A percentile compares a stretch with the other conserved stretches of the same genome.
Conservation (phyloP, 1,140 invertebrate genomes). For the Dolichoris vasculosae region DNA sequence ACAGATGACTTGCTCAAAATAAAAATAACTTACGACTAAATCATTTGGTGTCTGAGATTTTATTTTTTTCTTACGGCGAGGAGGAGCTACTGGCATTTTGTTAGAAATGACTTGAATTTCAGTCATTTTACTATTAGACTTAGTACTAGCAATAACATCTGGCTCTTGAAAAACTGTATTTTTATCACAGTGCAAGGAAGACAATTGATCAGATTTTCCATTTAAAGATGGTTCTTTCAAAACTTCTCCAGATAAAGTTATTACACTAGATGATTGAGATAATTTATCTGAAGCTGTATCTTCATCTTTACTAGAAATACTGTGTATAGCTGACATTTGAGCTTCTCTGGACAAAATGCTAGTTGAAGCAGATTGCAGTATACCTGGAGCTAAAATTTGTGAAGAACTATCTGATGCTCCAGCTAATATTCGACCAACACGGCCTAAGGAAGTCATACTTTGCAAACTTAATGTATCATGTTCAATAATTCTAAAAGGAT, state of each 20-base stretch:
- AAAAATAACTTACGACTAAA: constrained; percentile 68
- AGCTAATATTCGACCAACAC: constrained; percentile 84
- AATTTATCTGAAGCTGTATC: constrained; percentile 69
- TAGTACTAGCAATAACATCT: constrained; percentile 95
- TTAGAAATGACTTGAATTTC: constrained; percentile 66
- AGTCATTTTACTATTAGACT: constrained; percentile 76
- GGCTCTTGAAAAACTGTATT: constrained; percentile 83
- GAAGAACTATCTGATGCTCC: constrained; percentile 77
- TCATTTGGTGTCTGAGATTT: constrained; percentile 75
- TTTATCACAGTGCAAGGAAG: constrained; percentile 61
- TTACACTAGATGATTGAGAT: constrained; percentile 70
- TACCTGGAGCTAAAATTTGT: constrained; percentile 61
- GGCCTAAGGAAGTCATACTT: constrained; percentile 88
- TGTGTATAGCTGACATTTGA: constrained; percentile 68
- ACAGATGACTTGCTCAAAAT: constrained; percentile 21
- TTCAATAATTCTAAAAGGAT: constrained; percentile 89
- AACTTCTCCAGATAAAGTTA: constrained; percentile 68
- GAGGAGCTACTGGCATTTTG: constrained; percentile 85
- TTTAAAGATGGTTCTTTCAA: constrained; percentile 64
- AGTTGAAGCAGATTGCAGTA: constrained; percentile 57
- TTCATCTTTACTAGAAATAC: constrained; percentile 70
- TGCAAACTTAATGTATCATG: constrained; percentile 90
- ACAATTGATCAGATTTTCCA: constrained; percentile 60
- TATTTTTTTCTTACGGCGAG: constrained; percentile 85
- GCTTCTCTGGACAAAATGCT: constrained; percentile 63